phyloP scores from a whole-genome alignment of 1,140 invertebrate species.

The Cotesia typhae region DNA sequence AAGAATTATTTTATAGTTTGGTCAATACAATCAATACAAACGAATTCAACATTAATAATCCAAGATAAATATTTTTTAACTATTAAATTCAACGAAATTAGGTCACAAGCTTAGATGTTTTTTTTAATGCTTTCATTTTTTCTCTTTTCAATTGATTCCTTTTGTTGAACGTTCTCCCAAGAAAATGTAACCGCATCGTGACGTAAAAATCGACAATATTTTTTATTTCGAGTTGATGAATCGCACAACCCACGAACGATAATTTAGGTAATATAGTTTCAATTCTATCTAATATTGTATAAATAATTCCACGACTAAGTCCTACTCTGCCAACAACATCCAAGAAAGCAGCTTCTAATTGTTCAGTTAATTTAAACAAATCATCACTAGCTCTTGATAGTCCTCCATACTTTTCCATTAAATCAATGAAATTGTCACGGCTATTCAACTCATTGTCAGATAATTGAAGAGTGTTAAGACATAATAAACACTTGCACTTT shows the following conservation, averaged over 20 bases:
- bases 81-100: too few species aligned
- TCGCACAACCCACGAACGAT: conserved; percentile 5
- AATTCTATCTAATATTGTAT: conserved; percentile 11
- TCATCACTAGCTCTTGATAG: conserved; percentile 6
- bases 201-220: conserved; percentile 7
- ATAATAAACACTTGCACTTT: conserved; percentile 1
- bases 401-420: conserved; percentile 5
- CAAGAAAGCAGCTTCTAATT: conserved; percentile 6
- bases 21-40: too few species aligned
- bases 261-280: conserved; percentile 13
- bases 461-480: conserved; percentile 5
- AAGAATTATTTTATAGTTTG: too few species aligned
- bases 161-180: conserved; percentile 1
- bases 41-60: too few species aligned
- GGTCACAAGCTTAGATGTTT: neutral
- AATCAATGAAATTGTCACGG: neutral
- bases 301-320: conserved; percentile 11
- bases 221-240: conserved; percentile 4
- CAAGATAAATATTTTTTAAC: too few species aligned
- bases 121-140: conserved; percentile 1
- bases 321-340: conserved; percentile 19
- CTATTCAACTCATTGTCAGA: neutral
- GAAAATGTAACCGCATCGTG: conserved; percentile 6
- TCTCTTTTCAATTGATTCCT: conserved; percentile 11
- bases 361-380: neutral